These are phyloP conservation scores for Biston betularia DNA, from an alignment of 2,888 invertebrate species.

Conservation along the genomic window DNA sequence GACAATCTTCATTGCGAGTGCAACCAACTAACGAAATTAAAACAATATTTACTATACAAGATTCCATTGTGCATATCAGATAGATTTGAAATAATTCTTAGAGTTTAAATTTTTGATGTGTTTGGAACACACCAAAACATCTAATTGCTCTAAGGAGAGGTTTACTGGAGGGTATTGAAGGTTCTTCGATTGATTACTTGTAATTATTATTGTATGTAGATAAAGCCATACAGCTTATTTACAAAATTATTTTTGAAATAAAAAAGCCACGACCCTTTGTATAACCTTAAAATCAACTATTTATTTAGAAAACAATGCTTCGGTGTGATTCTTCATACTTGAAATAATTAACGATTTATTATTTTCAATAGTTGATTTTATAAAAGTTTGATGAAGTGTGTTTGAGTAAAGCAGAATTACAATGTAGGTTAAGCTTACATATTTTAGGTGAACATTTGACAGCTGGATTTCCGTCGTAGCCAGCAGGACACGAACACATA, in stretches of 20 bases:
- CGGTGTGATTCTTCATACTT: background rate
- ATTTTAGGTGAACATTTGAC: slow-evolving; percentile 92
- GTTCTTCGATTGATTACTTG: background rate
- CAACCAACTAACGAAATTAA: slow-evolving; percentile 91
- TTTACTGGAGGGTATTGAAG: background rate
- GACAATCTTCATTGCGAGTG: slow-evolving; percentile 94
- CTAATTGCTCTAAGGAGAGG: too few species aligned
- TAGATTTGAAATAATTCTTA: background rate
- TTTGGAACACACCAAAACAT: too few species aligned
- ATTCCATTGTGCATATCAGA: slow-evolving; percentile 15
- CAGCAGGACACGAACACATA: slow-evolving; percentile 92
- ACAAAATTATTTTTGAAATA: background rate
- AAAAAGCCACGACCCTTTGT: background rate
- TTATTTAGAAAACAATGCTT: background rate
- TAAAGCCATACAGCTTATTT: background rate
- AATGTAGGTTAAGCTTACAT: slow-evolving; percentile 87
- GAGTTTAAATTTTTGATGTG: background rate
- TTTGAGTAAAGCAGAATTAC: slow-evolving; percentile 52
- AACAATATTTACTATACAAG: slow-evolving; percentile 53
- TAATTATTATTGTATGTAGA: background rate
- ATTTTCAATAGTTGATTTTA: slow-evolving; percentile 14
- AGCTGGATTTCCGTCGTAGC: slow-evolving; percentile 93
- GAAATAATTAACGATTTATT: background rate
- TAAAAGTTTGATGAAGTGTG: slow-evolving; percentile 34
- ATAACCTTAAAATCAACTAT: slow-evolving; percentile 14